Conservation (phyloP, 2,797 vertebrate species). For the Myotis daubentonii region DNA sequence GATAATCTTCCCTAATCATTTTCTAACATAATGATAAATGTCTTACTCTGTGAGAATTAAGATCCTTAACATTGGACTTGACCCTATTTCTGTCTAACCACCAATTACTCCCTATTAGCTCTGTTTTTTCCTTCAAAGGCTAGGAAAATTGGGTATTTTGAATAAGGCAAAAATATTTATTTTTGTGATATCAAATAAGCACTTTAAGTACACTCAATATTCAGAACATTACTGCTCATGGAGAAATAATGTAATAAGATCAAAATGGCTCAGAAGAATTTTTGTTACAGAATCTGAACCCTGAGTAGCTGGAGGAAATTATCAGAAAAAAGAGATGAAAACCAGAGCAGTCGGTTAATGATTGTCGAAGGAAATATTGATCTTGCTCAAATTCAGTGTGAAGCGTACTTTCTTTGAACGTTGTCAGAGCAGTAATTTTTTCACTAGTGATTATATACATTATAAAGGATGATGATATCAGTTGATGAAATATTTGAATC, state of each 20-base stretch:
- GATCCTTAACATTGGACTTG: not conserved
- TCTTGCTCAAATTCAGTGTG: not conserved
- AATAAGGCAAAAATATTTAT: not conserved
- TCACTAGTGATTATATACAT: not conserved
- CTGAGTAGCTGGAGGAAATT: not conserved
- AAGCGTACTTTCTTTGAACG: not conserved
- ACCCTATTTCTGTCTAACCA: not conserved
- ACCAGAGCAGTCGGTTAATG: not conserved
- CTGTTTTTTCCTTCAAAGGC: not conserved
- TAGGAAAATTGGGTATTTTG: not conserved
- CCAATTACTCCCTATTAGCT: not conserved
- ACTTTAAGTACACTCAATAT: not conserved
- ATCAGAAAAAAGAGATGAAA: not conserved
- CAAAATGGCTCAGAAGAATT: not conserved
- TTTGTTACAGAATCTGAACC: not conserved
- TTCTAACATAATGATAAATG: not conserved
- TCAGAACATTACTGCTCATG: not conserved
- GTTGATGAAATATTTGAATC: not conserved
- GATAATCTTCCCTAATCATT: not conserved
- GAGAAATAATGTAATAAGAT: not conserved
- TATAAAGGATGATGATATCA: not conserved
- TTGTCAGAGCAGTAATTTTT: not conserved
- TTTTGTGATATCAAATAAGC: not conserved
- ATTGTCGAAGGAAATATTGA: not conserved
- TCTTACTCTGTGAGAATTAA: constrained; percentile 8